Percentiles rank a stretch among this genome's conserved stretches.
phyloP scores from a whole-genome alignment of 2,888 invertebrate genomes.

The Aphodius granarius region DNA sequence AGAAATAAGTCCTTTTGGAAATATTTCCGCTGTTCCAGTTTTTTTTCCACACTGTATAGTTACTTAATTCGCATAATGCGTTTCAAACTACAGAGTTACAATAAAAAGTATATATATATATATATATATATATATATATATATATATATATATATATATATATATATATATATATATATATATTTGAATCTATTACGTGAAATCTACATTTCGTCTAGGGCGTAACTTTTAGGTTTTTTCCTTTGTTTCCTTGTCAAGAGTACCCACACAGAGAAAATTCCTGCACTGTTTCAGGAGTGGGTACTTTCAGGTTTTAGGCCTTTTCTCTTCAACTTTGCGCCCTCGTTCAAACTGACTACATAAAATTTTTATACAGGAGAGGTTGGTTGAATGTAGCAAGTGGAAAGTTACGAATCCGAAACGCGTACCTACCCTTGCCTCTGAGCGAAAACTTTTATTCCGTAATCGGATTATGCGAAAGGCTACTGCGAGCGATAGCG shows the following conservation, averaged over 20 bases:
- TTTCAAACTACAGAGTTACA: too few relatives aligned
- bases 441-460: neutral
- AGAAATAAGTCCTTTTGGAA: too few relatives aligned
- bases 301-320: neutral
- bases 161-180: too few relatives aligned
- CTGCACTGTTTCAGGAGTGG: neutral
- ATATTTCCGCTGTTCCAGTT: too few relatives aligned
- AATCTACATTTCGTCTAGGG: neutral
- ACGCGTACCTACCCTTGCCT: neutral
- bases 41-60: too few relatives aligned
- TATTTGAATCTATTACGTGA: neutral
- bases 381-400: neutral
- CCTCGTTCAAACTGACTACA: neutral
- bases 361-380: neutral
- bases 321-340: neutral
- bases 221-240: neutral
- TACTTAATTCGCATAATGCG: too few relatives aligned
- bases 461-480: neutral
- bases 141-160: too few relatives aligned
- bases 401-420: neutral
- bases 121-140: too few relatives aligned
- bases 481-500: neutral
- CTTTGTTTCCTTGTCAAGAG: neutral
- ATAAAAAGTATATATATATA: too few relatives aligned
- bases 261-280: neutral